Evolutionary conservation across 1,140 invertebrate species (phyloP), one percentile per base, ranked within the genome.

Genomic region (Brachionus plicatilis): DNA sequence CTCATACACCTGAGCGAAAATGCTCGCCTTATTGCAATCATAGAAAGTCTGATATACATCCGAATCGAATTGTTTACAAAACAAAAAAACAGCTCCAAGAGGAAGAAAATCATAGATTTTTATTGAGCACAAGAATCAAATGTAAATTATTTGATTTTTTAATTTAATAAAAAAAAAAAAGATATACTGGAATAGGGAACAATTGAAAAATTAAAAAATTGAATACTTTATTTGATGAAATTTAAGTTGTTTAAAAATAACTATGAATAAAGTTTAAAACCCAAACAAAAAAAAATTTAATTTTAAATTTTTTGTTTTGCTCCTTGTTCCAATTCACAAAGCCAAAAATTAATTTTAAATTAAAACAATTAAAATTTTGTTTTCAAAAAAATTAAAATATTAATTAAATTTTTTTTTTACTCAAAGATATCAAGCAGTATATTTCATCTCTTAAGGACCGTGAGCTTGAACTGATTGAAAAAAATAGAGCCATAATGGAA

Each of bases 11-110:
- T 27, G 72, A 76, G 33, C 72, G 72, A 14, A 76, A 50, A 76
- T 76, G 72, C 29, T 76, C 79, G 43, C 53, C 53, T n/a, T 82
- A 68, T 14, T 82, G 79, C 17, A 82, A 82, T 37, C 79, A 82
- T 14, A 41, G 53, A 65, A 60, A 65, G 53, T 27, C 33, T 11
- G 79, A 82, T 50, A 4, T 27, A 20, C 72, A 76, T 50, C 72
- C 79, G 0, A 82, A 68, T 29, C 17, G 79, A 17, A 82, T 76
- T 45, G 65, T 82, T 24, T 82, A 65, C 20, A 82, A 82, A 20
- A 82, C 79, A 12, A 82, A 82, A 82, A 82, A 82, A 47, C 79
- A 82, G 37, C 53, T 82, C 1, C 37, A 82, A 65, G 79, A 82
- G n/a, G 79, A 82, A 82, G 37, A 82, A 68, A 60, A 45, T 37